A percentile compares a stretch with the other conserved stretches of the same genome.
phyloP scores from a whole-genome alignment of 2,888 invertebrate species.

The Schizaphis graminum region DNA sequence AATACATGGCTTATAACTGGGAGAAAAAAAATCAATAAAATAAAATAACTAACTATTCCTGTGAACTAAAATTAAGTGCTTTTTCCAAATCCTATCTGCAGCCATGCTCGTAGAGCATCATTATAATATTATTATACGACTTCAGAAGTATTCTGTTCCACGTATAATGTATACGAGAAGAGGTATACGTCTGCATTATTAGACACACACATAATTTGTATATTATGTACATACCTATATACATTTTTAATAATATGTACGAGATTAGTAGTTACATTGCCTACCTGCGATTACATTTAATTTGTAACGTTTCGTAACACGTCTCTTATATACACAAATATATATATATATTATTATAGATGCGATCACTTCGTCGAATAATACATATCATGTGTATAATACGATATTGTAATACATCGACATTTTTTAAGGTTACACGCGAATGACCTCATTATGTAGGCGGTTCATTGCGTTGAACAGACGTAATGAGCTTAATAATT shows the following conservation, averaged over 20 bases:
- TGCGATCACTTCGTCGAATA: neutral
- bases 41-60: neutral
- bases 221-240: neutral
- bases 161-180: neutral
- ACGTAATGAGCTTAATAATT: constrained; percentile 61
- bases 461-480: constrained; percentile 50
- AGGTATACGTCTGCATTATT: neutral
- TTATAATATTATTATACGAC: neutral
- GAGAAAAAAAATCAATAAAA: neutral
- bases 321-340: neutral
- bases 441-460: constrained; percentile 63
- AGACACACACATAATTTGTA: neutral
- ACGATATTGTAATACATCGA: constrained; percentile 35
- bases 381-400: neutral
- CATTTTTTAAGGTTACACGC: constrained; percentile 62
- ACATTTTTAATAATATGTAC: neutral
- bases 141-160: neutral
- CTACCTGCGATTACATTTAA: constrained; percentile 28
- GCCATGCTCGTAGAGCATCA: neutral
- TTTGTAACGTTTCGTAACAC: constrained; percentile 48
- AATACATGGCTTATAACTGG: neutral
- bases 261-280: constrained; percentile 13
- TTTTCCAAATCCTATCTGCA: neutral
- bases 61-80: neutral
- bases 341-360: neutral